Conservation (phyloP, 1,140 invertebrate genomes). For the Leptoteleia sp. region DNA sequence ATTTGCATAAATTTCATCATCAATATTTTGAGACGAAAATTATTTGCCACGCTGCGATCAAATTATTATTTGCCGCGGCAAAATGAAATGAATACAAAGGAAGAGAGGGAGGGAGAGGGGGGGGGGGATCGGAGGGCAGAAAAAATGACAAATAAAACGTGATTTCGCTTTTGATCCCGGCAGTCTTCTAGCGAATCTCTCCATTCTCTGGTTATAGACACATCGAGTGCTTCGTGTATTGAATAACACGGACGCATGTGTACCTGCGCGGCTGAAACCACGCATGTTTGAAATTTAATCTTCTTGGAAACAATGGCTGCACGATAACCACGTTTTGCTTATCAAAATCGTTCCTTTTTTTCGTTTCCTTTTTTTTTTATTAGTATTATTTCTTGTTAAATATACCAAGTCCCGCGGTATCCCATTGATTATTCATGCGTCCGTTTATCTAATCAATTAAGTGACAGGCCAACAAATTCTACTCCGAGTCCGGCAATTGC, state of each 20-base stretch:
- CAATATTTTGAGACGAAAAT: no score
- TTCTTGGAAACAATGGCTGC: conserved; percentile 64
- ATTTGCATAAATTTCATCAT: no score
- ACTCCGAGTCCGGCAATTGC: not conserved
- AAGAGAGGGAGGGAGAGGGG: no score
- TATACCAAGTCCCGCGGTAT: conserved; percentile 20
- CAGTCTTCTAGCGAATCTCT: conserved; percentile 58
- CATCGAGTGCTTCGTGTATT: conserved; percentile 59
- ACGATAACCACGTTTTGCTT: conserved; percentile 64
- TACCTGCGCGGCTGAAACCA: conserved; percentile 59
- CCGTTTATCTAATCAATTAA: conserved; percentile 57
- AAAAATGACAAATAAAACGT: conserved; percentile 42
- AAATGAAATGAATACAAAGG: no score
- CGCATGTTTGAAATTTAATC: conserved; percentile 68
- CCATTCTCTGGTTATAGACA: conserved; percentile 61
- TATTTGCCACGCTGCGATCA: no score
- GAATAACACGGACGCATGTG: conserved; percentile 60
- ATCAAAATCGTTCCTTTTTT: conserved; percentile 41
- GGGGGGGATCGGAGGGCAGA: not conserved
- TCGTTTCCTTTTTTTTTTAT: not conserved
- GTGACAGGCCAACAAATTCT: conserved; percentile 19
- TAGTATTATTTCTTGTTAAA: conserved; percentile 6
- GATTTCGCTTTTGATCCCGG: conserved; percentile 57
- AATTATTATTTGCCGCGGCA: no score
- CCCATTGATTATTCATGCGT: conserved; percentile 58